Evolutionary conservation across 2,888 invertebrate species (phyloP).

Genomic region (Phania funesta): DNA sequence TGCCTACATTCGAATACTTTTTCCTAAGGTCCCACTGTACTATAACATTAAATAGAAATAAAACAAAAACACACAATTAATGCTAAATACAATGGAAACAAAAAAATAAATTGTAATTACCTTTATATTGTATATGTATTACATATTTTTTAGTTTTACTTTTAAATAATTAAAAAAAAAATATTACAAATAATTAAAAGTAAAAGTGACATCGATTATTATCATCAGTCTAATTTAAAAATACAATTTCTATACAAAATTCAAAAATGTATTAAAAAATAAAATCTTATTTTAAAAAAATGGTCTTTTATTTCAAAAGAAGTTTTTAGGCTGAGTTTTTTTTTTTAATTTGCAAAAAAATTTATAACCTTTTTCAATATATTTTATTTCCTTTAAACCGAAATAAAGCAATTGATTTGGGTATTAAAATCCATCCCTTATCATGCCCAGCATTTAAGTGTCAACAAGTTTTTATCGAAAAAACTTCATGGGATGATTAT

Average conservation of each 20-base stretch:
- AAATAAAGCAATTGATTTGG: slow-evolving; percentile 47
- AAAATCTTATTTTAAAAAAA: slow-evolving; percentile 33
- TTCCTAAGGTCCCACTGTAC: not conserved
- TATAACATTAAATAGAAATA: not conserved
- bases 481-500: slow-evolving; percentile 70
- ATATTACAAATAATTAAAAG: slow-evolving; percentile 44
- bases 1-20: not conserved
- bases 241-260: slow-evolving; percentile 43
- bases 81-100: not conserved
- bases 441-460: slow-evolving; percentile 36
- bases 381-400: slow-evolving; percentile 35
- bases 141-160: slow-evolving; percentile 9
- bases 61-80: not conserved
- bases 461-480: slow-evolving; percentile 68
- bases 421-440: slow-evolving; percentile 8
- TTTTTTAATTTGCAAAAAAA: not conserved
- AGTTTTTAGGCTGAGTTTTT: not conserved
- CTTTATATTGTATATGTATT: slow-evolving; percentile 47
- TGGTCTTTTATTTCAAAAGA: not conserved
- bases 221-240: slow-evolving; percentile 40
- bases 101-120: slow-evolving; percentile 33
- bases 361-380: slow-evolving; percentile 2
- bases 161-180: slow-evolving; percentile 18
- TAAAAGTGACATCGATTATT: not conserved
- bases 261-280: slow-evolving; percentile 35